A percentile compares a stretch with the other conserved stretches of the same genome.
phyloP scores from a whole-genome alignment of 2,113 vertebrate species.

The Sciurus niger region DNA sequence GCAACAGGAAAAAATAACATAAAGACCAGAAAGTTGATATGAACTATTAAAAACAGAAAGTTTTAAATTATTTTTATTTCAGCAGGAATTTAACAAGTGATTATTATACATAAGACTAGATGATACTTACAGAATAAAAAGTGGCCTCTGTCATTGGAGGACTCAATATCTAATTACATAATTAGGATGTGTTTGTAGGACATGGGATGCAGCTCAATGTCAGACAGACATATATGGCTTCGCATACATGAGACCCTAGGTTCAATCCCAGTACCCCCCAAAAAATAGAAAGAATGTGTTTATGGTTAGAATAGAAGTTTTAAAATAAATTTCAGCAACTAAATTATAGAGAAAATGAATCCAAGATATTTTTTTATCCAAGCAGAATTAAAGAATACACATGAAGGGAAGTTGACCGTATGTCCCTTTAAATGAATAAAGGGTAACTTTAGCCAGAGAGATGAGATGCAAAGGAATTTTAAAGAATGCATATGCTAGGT shows the following conservation, averaged over 20 bases:
- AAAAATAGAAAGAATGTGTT: neutral
- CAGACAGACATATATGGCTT: neutral
- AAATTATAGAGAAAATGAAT: constrained; percentile 35
- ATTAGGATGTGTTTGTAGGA: neutral
- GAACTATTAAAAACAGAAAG: neutral
- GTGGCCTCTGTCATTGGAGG: neutral
- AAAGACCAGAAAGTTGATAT: neutral
- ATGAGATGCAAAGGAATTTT: constrained; percentile 50
- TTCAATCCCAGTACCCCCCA: neutral
- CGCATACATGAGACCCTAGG: neutral
- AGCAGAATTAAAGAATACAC: constrained; percentile 16
- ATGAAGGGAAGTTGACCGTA: neutral
- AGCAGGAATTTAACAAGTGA: neutral
- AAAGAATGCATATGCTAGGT: constrained; percentile 15
- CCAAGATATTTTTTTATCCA: constrained; percentile 32
- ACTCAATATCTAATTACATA: constrained; percentile 18
- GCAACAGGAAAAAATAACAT: neutral
- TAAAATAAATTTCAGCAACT: constrained; percentile 35
- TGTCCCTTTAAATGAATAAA: neutral
- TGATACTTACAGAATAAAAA: constrained; percentile 47
- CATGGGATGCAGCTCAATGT: neutral
- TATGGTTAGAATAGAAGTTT: neutral
- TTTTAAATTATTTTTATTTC: neutral
- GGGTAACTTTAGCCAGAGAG: neutral
- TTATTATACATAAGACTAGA: neutral